Evolutionary conservation across 2,113 vertebrate genomes (phyloP).

Genomic region (Cyphomyrus plagiostoma): DNA sequence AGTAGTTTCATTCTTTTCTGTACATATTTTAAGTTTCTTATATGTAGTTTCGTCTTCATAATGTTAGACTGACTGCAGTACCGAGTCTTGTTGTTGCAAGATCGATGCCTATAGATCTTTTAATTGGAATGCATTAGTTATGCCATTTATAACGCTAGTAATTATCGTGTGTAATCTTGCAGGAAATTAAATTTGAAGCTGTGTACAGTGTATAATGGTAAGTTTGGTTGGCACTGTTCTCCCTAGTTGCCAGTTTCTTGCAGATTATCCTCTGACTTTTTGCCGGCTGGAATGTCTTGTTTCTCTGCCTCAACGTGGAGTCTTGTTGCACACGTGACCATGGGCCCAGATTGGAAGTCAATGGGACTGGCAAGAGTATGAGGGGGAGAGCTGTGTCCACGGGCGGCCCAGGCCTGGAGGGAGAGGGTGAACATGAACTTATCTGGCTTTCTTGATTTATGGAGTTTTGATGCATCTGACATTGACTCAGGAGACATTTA

Average conservation of each 20-base stretch:
- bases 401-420: not conserved
- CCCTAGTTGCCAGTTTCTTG: conserved; percentile 50
- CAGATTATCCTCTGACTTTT: conserved; percentile 32
- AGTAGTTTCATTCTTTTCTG: not conserved
- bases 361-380: not conserved
- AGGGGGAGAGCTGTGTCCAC: not conserved
- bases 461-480: not conserved
- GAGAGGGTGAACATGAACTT: not conserved
- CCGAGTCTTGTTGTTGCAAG: conserved; percentile 58
- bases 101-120: conserved; percentile 80
- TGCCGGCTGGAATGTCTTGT: conserved; percentile 21
- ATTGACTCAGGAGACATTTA: not conserved
- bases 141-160: conserved; percentile 81
- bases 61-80: conserved; percentile 43
- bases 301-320: conserved; percentile 23
- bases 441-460: conserved; percentile 3
- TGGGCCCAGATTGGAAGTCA: conserved; percentile 5
- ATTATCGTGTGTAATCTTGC: conserved; percentile 83
- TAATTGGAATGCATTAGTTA: conserved; percentile 78
- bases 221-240: conserved; percentile 58
- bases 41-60: conserved; percentile 13
- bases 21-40: not conserved
- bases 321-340: not conserved
- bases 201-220: conserved; percentile 75
- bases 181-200: conserved; percentile 77